A percentile compares a stretch with the other conserved stretches of the same genome.
Evolutionary conservation across 2,797 vertebrate species (phyloP).

Genomic region (Poeciliopsis gracilis): DNA sequence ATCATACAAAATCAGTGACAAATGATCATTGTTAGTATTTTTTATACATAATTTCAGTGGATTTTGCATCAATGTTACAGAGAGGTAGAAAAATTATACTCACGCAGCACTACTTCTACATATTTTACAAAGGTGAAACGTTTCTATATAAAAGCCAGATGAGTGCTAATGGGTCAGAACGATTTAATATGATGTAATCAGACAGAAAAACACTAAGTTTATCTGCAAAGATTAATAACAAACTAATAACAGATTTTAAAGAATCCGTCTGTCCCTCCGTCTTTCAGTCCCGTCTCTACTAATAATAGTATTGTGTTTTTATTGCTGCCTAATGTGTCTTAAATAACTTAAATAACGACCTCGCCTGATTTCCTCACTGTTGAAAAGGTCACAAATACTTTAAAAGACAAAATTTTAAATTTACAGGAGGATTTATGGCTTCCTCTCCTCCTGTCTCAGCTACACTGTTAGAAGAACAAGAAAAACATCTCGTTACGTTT

Average conservation of each 20-base stretch:
- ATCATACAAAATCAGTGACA: background rate
- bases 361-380: background rate
- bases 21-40: background rate
- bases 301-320: background rate
- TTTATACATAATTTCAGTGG: background rate
- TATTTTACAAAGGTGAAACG: background rate
- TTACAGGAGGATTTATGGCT: background rate
- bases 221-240: too few species aligned
- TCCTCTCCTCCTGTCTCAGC: background rate
- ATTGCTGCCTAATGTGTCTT: background rate
- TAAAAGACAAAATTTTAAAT: background rate
- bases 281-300: background rate
- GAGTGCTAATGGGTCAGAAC: too few species aligned
- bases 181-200: too few species aligned
- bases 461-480: background rate
- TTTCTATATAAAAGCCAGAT: background rate
- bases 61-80: background rate
- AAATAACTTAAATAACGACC: background rate
- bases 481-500: background rate
- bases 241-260: too few species aligned
- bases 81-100: background rate
- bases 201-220: too few species aligned
- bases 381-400: background rate
- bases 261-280: background rate
- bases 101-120: background rate